phyloP scores from a whole-genome alignment of 2,113 vertebrate species.

The Rhinopithecus roxellana region DNA sequence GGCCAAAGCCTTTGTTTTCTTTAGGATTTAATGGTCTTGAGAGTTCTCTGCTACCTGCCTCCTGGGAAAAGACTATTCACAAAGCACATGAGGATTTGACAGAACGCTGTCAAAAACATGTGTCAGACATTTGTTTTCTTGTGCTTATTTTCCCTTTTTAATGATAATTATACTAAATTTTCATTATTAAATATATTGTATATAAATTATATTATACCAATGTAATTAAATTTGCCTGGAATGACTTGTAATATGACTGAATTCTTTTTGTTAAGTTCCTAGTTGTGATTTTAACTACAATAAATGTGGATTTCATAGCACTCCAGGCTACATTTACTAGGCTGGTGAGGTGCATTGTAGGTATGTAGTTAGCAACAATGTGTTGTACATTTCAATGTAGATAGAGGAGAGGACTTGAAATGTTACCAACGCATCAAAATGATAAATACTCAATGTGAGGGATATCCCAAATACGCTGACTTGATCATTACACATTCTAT shows the following conservation, averaged over 20 bases:
- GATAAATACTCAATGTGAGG: not conserved
- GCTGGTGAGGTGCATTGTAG: rapidly evolving
- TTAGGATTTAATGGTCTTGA: not conserved
- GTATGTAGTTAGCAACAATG: not conserved
- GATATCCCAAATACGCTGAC: not conserved
- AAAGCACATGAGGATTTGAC: not conserved
- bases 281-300: rapidly evolving
- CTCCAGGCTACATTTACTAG: rapidly evolving
- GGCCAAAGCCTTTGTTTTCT: not conserved
- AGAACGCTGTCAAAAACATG: rapidly evolving
- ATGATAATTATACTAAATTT: not conserved
- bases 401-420: not conserved
- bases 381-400: not conserved
- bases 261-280: rapidly evolving
- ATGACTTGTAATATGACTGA: rapidly evolving
- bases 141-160: not conserved
- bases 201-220: too few species aligned
- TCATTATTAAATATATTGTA: not conserved
- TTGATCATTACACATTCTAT: not conserved
- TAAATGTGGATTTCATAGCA: rapidly evolving
- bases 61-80: not conserved
- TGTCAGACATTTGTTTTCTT: not conserved
- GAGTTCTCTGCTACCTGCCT: too few species aligned
- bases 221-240: not conserved
- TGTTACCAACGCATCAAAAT: not conserved